These are phyloP conservation scores for Sinosuthora webbiana DNA, from an alignment of 2,113 vertebrate genomes.

Conservation along the genomic window DNA sequence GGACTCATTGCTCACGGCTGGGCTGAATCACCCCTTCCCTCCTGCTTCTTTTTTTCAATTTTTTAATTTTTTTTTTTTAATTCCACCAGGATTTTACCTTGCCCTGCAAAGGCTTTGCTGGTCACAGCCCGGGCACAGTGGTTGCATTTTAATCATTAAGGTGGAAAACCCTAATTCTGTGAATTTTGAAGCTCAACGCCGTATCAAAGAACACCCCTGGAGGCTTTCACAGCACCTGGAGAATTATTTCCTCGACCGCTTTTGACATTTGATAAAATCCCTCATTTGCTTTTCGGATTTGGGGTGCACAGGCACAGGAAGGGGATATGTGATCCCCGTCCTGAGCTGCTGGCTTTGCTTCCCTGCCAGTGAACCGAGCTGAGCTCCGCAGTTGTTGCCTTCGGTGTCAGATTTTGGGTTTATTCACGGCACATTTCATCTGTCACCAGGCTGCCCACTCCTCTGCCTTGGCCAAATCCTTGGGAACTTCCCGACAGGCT, in stretches of 20 bases:
- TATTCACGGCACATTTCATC: neutral
- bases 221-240: neutral
- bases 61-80: neutral
- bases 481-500: neutral
- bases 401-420: neutral
- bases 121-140: neutral
- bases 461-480: neutral
- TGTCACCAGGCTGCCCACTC: neutral
- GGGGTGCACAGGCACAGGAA: neutral
- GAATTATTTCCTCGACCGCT: neutral
- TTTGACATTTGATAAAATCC: neutral
- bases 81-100: neutral
- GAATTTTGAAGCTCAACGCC: accelerated
- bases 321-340: neutral
- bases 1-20: neutral
- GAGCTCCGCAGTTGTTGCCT: neutral
- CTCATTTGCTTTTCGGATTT: neutral
- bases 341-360: neutral
- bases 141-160: neutral
- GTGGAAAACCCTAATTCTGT: neutral
- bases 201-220: neutral
- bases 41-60: neutral
- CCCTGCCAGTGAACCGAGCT: neutral
- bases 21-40: neutral
- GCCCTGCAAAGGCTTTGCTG: neutral